phyloP scores from a whole-genome alignment of 1,140 invertebrate species.

The Periplaneta americana region DNA sequence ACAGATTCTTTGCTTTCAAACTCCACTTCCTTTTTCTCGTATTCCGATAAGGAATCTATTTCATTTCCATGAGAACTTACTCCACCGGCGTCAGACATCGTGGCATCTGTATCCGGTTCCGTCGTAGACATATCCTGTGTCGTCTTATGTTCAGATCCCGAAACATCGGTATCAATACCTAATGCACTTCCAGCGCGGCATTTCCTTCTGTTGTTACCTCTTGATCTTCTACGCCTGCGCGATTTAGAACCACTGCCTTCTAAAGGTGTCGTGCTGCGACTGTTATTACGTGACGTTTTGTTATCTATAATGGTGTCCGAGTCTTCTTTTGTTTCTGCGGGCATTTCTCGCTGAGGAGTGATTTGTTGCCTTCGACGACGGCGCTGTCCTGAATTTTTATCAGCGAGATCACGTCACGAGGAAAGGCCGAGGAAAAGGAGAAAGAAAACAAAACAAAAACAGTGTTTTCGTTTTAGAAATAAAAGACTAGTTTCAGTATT shows the following conservation, averaged over 20 bases:
- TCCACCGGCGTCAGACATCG: background rate
- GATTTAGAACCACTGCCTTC: background rate
- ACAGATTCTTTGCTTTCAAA: too few relatives aligned
- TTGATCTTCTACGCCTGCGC: background rate
- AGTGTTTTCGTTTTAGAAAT: background rate
- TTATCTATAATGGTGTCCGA: background rate
- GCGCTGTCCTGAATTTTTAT: background rate
- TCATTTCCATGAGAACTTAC: too few relatives aligned
- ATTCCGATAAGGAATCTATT: too few relatives aligned
- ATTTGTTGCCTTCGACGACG: background rate
- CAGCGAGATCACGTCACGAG: too few relatives aligned
- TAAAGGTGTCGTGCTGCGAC: background rate
- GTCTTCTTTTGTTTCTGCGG: background rate
- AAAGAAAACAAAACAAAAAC: background rate
- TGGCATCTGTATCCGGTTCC: background rate
- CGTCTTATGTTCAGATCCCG: background rate
- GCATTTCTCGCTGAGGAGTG: background rate
- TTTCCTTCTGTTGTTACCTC: background rate
- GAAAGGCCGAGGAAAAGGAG: background rate
- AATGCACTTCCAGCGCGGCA: background rate
- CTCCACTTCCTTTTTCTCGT: too few relatives aligned
- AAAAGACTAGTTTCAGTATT: background rate
- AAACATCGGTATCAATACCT: background rate
- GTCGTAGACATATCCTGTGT: background rate
- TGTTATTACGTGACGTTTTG: background rate